Percentiles rank a stretch among this genome's conserved stretches.
Conservation (phyloP, 2,797 vertebrate species). For the Orientallactaga sibirica region DNA sequence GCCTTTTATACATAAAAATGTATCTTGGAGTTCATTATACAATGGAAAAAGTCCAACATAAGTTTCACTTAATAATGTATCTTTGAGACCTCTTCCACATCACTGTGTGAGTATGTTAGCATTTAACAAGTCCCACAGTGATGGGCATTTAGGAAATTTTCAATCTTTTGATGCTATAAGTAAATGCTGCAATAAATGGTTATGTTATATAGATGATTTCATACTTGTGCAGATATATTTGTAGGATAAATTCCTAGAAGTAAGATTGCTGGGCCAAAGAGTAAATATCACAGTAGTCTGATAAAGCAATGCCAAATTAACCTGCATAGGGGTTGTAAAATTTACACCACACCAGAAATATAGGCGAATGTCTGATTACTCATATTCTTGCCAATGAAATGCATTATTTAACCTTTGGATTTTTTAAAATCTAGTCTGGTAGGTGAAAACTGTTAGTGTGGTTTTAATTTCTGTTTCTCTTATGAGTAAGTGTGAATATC, state of each 20-base stretch:
- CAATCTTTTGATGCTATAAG: slow-evolving; percentile 5
- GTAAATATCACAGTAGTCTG: slow-evolving; percentile 19
- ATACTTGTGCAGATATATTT: slow-evolving; percentile 60
- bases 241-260: slow-evolving; percentile 60
- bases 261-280: slow-evolving; percentile 26
- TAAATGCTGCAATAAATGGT: slow-evolving; percentile 14
- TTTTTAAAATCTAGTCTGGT: slow-evolving; percentile 47
- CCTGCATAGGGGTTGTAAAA: background rate
- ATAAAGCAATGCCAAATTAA: background rate
- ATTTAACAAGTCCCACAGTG: slow-evolving; percentile 22
- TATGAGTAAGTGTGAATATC: slow-evolving; percentile 59
- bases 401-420: slow-evolving; percentile 10
- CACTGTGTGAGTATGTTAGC: background rate
- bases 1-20: slow-evolving; percentile 1
- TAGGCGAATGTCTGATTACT: background rate
- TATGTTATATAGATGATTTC: slow-evolving; percentile 57
- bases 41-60: slow-evolving; percentile 25
- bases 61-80: slow-evolving; percentile 41
- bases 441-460: slow-evolving; percentile 58
- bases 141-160: slow-evolving; percentile 44
- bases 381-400: slow-evolving; percentile 60
- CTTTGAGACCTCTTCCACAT: background rate
- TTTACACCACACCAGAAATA: background rate
- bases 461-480: slow-evolving; percentile 67
- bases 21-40: slow-evolving; percentile 27